phyloP scores from a whole-genome alignment of 2,797 vertebrate genomes.

The Eulemur albifrons region DNA sequence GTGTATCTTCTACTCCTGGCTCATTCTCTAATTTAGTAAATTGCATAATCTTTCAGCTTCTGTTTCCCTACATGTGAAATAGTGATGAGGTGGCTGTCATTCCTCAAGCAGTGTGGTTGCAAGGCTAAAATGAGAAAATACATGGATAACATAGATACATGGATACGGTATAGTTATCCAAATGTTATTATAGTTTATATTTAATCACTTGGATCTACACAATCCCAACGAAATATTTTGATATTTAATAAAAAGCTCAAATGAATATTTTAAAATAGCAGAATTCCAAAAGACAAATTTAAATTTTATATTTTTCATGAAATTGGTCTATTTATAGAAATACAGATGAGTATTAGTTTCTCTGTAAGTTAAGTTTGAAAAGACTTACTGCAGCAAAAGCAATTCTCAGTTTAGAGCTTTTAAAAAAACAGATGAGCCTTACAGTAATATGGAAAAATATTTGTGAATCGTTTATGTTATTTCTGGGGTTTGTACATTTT shows the following conservation, averaged over 20 bases:
- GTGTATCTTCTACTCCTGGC: neutral
- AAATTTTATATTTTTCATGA: neutral
- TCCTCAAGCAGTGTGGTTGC: neutral
- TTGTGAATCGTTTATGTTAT: neutral
- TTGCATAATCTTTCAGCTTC: neutral
- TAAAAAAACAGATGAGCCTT: neutral
- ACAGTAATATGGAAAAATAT: neutral
- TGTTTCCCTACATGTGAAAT: neutral
- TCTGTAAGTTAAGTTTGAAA: neutral
- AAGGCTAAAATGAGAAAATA: slow-evolving; percentile 10
- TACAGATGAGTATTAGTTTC: neutral
- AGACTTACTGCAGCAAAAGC: neutral
- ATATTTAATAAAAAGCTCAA: neutral
- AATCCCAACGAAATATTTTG: neutral
- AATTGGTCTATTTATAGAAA: neutral
- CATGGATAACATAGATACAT: neutral
- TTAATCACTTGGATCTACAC: neutral
- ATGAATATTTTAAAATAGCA: neutral
- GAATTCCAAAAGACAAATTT: slow-evolving; percentile 1
- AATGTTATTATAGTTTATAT: neutral
- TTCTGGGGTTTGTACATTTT: neutral
- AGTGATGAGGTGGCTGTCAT: neutral
- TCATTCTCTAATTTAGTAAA: slow-evolving; percentile 28
- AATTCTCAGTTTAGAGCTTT: neutral
- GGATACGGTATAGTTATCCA: neutral